phyloP scores from a whole-genome alignment of 2,888 invertebrate genomes.

The Eilema depressum region DNA sequence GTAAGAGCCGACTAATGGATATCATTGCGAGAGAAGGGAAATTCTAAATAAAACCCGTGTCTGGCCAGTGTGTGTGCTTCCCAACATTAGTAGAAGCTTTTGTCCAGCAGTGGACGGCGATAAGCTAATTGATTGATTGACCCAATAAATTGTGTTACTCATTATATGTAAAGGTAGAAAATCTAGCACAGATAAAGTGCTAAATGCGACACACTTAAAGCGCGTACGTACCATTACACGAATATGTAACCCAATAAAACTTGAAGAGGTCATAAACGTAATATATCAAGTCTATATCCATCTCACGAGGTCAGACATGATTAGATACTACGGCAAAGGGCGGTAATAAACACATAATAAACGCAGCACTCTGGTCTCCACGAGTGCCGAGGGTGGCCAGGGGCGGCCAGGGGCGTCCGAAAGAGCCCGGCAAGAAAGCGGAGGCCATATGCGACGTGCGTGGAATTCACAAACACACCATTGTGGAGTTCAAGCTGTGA shows the following conservation, averaged over 20 bases:
- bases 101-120: too few species aligned
- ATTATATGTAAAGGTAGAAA: too few species aligned
- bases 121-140: too few species aligned
- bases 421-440: constrained; percentile 43
- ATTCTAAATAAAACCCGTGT: too few species aligned
- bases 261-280: constrained; percentile 49
- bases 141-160: neutral
- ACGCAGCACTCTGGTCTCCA: constrained; percentile 34
- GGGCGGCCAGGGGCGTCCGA: constrained; percentile 20
- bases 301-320: constrained; percentile 61
- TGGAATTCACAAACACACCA: constrained; percentile 29
- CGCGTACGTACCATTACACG: neutral
- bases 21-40: too few species aligned
- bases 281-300: constrained; percentile 51
- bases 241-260: neutral
- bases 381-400: constrained; percentile 20
- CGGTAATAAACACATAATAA: constrained; percentile 77
- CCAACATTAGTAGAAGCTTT: too few species aligned
- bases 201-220: neutral
- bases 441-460: constrained; percentile 43
- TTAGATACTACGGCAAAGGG: constrained; percentile 67
- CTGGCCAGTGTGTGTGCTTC: too few species aligned
- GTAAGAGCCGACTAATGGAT: too few species aligned
- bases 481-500: constrained; percentile 17
- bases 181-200: neutral